These are phyloP conservation scores for Cyprinodon variegatus DNA, from an alignment of 2,113 vertebrate species.

Conservation along the genomic window DNA sequence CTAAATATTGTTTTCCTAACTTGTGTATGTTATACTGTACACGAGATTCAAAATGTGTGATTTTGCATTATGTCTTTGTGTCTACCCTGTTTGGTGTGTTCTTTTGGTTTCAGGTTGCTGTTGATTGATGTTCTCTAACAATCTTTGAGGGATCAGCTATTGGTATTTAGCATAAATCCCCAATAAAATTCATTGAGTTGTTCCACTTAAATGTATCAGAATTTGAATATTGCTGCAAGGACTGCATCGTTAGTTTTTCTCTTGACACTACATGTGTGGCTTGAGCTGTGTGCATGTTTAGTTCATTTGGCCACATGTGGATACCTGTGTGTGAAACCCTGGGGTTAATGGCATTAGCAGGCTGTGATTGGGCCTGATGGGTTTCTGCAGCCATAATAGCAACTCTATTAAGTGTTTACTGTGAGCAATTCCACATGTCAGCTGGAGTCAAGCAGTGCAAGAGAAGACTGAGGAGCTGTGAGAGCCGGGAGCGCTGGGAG, in stretches of 20 bases:
- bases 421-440: slow-evolving; percentile 71
- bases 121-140: too few species aligned
- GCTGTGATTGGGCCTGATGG: slow-evolving; percentile 58
- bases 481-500: slow-evolving; percentile 41
- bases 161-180: not conserved
- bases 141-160: not conserved
- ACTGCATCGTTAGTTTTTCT: not conserved
- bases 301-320: slow-evolving; percentile 26
- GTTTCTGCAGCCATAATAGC: slow-evolving; percentile 53
- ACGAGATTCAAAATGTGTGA: not conserved
- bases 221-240: not conserved
- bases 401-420: slow-evolving; percentile 69
- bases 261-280: not conserved
- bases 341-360: slow-evolving; percentile 67
- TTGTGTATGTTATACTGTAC: not conserved
- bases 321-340: slow-evolving; percentile 61
- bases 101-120: too few species aligned
- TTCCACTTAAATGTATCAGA: not conserved
- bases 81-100: too few species aligned
- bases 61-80: not conserved
- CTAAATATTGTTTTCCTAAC: not conserved
- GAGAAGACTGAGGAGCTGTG: slow-evolving; percentile 34
- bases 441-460: slow-evolving; percentile 49
- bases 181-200: not conserved
- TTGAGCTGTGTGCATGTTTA: slow-evolving; percentile 9